Evolutionary conservation across 2,113 vertebrate species (phyloP).

Genomic region (Laterallus jamaicensis): DNA sequence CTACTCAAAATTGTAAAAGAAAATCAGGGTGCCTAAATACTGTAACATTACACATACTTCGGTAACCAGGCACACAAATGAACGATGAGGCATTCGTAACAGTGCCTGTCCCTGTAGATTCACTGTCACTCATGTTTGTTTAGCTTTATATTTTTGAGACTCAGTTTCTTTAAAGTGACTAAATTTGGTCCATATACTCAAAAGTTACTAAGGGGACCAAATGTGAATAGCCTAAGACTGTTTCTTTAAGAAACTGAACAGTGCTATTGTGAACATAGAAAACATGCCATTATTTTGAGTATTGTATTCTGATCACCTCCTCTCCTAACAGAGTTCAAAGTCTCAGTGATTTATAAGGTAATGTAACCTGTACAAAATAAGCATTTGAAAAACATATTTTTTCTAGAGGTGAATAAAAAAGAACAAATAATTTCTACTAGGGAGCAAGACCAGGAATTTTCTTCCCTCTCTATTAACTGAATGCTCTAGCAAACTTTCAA

Average conservation of each 20-base stretch:
- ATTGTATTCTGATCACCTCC: neutral
- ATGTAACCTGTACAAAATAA: neutral
- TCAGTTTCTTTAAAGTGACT: neutral
- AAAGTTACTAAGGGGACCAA: neutral
- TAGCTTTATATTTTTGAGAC: neutral
- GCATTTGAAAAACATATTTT: neutral
- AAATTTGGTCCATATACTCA: neutral
- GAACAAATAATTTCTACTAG: neutral
- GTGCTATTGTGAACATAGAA: neutral
- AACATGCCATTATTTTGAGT: neutral
- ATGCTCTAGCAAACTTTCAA: neutral
- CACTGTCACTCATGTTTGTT: neutral
- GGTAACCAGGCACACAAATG: neutral
- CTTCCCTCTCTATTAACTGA: neutral
- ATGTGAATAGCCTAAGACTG: neutral
- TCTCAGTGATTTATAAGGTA: neutral
- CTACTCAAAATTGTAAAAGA: neutral
- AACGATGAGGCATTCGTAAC: neutral
- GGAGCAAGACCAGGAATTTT: neutral
- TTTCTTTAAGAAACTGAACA: neutral
- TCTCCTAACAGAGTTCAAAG: neutral
- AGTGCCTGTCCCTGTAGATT: fast-evolving
- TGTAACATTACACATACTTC: neutral
- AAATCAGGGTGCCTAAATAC: neutral
- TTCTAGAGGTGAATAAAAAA: neutral